Percentiles rank a stretch among this genome's conserved stretches.
Conservation (phyloP, 2,888 invertebrate species). For the Leptinotarsa peninsularis region DNA sequence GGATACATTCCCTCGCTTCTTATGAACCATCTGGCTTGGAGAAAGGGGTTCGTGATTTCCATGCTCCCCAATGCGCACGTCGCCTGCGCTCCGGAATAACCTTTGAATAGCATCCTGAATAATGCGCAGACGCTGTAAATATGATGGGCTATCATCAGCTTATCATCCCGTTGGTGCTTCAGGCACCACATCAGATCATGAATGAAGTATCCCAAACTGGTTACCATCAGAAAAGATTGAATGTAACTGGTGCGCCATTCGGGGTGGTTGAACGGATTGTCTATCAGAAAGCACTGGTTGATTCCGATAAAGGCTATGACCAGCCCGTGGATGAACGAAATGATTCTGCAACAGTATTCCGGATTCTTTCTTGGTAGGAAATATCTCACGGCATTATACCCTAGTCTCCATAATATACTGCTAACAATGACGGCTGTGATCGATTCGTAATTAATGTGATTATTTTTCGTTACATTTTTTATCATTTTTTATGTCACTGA, state of each 20-base stretch:
- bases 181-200: slow-evolving; percentile 71
- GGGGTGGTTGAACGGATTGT: slow-evolving; percentile 58
- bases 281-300: slow-evolving; percentile 60
- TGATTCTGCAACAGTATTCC: slow-evolving; percentile 57
- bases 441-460: slow-evolving; percentile 49
- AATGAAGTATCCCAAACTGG: slow-evolving; percentile 74
- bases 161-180: slow-evolving; percentile 45
- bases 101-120: slow-evolving; percentile 68
- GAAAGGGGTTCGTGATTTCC: slow-evolving; percentile 74
- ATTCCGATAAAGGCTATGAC: slow-evolving; percentile 56
- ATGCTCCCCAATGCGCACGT: slow-evolving; percentile 70
- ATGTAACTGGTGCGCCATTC: slow-evolving; percentile 55
- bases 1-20: slow-evolving; percentile 68
- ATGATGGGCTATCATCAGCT: slow-evolving; percentile 71
- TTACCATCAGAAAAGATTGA: slow-evolving; percentile 66
- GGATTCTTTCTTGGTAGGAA: slow-evolving; percentile 48
- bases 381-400: slow-evolving; percentile 47
- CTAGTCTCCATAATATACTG: slow-evolving; percentile 51
- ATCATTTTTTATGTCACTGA: slow-evolving; percentile 28
- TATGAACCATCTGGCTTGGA: slow-evolving; percentile 75
- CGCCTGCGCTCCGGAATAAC: slow-evolving; percentile 68
- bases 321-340: slow-evolving; percentile 59
- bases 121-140: slow-evolving; percentile 68
- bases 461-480: slow-evolving; percentile 35
- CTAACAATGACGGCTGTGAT: slow-evolving; percentile 45